Evolutionary conservation across 1,140 invertebrate genomes (phyloP).

Genomic region (Tetramorium simillimum): DNA sequence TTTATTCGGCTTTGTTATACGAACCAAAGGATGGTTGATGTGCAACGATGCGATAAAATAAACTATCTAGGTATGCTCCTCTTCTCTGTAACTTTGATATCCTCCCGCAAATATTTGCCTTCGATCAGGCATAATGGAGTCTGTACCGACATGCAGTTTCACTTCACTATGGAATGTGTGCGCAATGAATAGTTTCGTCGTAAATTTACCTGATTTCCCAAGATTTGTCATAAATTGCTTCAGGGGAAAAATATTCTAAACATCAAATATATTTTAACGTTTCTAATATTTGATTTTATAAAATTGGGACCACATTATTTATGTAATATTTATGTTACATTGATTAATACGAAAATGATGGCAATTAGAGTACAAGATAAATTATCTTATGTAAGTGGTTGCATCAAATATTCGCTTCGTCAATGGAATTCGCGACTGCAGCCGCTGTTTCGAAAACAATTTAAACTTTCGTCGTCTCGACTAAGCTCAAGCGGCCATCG

Average conservation of each 20-base stretch:
- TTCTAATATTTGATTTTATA: not conserved
- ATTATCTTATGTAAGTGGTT: not conserved
- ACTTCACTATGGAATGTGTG: not conserved
- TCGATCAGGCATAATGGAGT: slow-evolving; percentile 40
- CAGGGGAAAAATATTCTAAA: not conserved
- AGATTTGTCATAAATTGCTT: not conserved
- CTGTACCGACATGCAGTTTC: not conserved
- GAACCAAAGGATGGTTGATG: not conserved
- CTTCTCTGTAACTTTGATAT: slow-evolving; percentile 28
- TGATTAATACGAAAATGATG: not conserved
- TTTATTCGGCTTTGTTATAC: not conserved
- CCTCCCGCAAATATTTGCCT: slow-evolving; percentile 38
- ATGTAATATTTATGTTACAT: not conserved
- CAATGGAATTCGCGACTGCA: slow-evolving; percentile 34
- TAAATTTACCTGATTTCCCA: not conserved
- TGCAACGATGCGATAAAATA: slow-evolving; percentile 28
- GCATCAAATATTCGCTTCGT: slow-evolving; percentile 38
- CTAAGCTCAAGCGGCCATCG: slow-evolving; percentile 31
- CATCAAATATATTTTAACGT: not conserved
- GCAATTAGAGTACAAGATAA: slow-evolving; percentile 18
- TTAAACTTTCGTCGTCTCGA: slow-evolving; percentile 66
- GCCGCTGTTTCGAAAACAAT: slow-evolving; percentile 73
- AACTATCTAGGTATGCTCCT: not conserved
- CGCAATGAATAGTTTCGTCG: not conserved
- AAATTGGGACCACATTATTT: not conserved